Evolutionary conservation across 2,797 vertebrate genomes (phyloP).

Genomic region (Smutsia temminckii): DNA sequence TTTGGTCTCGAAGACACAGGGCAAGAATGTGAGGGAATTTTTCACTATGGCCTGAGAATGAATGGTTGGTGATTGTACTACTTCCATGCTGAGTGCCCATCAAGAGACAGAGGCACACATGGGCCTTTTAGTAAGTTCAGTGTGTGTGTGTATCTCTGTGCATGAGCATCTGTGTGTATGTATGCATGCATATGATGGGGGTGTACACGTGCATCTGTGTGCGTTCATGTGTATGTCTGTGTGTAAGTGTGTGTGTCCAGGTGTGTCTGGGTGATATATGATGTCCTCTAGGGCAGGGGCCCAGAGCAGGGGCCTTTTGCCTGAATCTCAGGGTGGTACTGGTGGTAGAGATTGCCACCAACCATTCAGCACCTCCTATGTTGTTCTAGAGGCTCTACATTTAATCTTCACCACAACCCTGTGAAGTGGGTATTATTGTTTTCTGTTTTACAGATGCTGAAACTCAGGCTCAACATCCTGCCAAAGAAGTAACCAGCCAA

Average conservation of each 20-base stretch:
- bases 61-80: background rate
- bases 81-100: background rate
- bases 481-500: background rate
- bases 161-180: too few relatives aligned
- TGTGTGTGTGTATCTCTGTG: background rate
- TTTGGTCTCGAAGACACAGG: background rate
- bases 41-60: background rate
- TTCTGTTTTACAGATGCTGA: background rate
- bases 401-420: background rate
- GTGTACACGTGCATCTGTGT: background rate
- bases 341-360: too few relatives aligned
- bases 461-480: background rate
- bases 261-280: background rate
- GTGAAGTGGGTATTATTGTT: background rate
- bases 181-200: too few relatives aligned
- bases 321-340: background rate
- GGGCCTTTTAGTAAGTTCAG: background rate
- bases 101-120: background rate
- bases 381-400: background rate
- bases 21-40: background rate
- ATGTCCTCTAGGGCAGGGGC: background rate
- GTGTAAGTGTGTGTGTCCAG: background rate
- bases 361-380: background rate
- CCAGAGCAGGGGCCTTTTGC: background rate
- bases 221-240: background rate